Conservation (phyloP, 2,113 vertebrate genomes). For the Saccopteryx leptura region DNA sequence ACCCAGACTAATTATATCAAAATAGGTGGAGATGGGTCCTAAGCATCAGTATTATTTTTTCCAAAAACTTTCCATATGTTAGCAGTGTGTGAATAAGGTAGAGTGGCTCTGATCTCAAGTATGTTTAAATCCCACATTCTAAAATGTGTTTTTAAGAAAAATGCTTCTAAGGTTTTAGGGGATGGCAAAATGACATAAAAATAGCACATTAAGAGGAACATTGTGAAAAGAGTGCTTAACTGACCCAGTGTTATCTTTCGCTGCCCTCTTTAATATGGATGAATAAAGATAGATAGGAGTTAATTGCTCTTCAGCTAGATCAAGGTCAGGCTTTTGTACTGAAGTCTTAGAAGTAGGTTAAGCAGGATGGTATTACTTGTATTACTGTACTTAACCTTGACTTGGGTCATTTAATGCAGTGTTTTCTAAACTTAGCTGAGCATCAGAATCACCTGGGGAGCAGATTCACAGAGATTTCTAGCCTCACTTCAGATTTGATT, state of each 20-base stretch:
- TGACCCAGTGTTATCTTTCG: constrained; percentile 83
- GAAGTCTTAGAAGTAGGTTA: constrained; percentile 77
- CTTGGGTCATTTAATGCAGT: constrained; percentile 72
- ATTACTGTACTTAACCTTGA: constrained; percentile 79
- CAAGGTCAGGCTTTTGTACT: constrained; percentile 82
- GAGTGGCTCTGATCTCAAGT: neutral
- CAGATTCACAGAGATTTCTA: constrained; percentile 64
- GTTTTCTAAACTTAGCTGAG: constrained; percentile 67
- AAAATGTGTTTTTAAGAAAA: constrained; percentile 35
- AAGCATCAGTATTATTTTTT: neutral
- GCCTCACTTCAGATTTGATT: constrained; percentile 51
- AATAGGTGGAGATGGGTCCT: neutral
- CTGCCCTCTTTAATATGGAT: constrained; percentile 83
- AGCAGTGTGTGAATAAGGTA: constrained; percentile 18
- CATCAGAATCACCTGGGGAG: constrained; percentile 62
- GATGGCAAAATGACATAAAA: constrained; percentile 81
- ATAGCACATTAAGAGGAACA: constrained; percentile 77
- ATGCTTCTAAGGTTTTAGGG: constrained; percentile 73
- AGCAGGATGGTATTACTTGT: constrained; percentile 72
- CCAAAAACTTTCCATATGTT: neutral
- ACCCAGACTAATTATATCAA: neutral
- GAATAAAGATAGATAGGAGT: constrained; percentile 85
- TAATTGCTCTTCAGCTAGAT: constrained; percentile 84
- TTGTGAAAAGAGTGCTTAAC: constrained; percentile 81
- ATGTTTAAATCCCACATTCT: constrained; percentile 59